These are phyloP conservation scores for Hippoglossus hippoglossus DNA, from an alignment of 2,797 vertebrate species.

Conservation along the genomic window DNA sequence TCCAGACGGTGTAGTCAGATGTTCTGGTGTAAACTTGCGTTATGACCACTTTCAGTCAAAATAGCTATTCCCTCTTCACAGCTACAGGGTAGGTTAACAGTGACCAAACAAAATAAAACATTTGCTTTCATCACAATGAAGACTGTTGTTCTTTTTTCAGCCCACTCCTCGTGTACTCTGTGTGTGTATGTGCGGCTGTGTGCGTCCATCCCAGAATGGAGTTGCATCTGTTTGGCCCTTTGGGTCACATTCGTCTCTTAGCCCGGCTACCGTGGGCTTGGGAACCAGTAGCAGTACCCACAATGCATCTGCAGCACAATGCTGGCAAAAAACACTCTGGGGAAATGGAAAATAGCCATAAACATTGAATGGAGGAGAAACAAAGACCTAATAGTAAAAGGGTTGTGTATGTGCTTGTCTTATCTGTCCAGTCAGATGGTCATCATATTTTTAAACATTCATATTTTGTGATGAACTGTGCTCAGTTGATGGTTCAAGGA, in stretches of 20 bases:
- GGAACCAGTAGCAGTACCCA: conserved; percentile 67
- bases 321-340: conserved; percentile 48
- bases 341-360: conserved; percentile 44
- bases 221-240: conserved; percentile 63
- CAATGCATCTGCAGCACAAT: conserved; percentile 61
- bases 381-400: not conserved
- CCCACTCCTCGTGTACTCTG: not conserved
- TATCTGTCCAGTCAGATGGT: too few relatives aligned
- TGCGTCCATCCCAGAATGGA: conserved; percentile 33
- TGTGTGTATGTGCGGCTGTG: not conserved
- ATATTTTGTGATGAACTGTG: not conserved
- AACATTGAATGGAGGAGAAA: not conserved
- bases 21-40: too few relatives aligned
- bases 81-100: not conserved
- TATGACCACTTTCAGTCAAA: too few relatives aligned
- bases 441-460: not conserved
- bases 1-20: too few relatives aligned
- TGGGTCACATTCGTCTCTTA: conserved; percentile 61
- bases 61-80: too few relatives aligned
- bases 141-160: conserved; percentile 3
- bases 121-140: too few relatives aligned
- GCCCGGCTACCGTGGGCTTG: conserved; percentile 50
- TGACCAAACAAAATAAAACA: too few relatives aligned
- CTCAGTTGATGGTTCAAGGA: not conserved
- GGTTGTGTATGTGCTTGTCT: not conserved